phyloP scores from a whole-genome alignment of 2,797 vertebrate genomes.

The Myripristis murdjan region DNA sequence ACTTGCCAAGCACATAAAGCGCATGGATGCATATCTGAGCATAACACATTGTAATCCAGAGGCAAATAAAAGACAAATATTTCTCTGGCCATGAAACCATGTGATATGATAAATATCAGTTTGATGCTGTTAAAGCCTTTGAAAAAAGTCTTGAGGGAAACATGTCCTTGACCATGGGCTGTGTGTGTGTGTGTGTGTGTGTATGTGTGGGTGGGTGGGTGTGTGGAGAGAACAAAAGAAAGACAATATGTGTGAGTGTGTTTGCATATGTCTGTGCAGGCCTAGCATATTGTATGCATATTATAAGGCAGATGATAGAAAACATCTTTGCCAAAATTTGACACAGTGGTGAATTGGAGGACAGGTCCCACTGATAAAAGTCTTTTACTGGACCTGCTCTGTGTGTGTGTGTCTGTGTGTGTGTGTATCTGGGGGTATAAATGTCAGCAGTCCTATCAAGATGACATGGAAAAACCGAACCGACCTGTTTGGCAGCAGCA shows the following conservation, averaged over 20 bases:
- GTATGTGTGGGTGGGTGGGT: constrained; percentile 5
- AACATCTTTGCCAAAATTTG: constrained; percentile 54
- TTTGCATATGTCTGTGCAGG: constrained; percentile 8
- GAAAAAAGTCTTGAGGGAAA: constrained; percentile 62
- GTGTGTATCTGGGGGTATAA: constrained; percentile 47
- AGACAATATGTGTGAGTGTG: constrained; percentile 5
- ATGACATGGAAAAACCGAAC: constrained; percentile 34
- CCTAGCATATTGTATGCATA: constrained; percentile 39
- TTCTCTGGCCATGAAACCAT: constrained; percentile 41
- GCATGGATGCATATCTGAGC: constrained; percentile 52
- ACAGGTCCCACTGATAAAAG: constrained; percentile 55
- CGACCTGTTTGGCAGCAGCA: not conserved
- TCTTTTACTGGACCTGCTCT: constrained; percentile 36
- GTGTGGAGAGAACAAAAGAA: constrained; percentile 15
- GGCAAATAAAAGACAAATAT: constrained; percentile 64
- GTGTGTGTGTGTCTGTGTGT: constrained; percentile 11
- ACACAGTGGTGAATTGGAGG: constrained; percentile 48
- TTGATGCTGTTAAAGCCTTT: constrained; percentile 60
- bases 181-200: constrained; percentile 37
- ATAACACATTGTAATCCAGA: constrained; percentile 50
- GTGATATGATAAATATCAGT: constrained; percentile 67
- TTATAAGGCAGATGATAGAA: constrained; percentile 47
- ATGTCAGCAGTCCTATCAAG: constrained; percentile 53
- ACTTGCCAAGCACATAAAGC: constrained; percentile 60
- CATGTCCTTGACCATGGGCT: constrained; percentile 61